Evolutionary conservation across 2,888 invertebrate species (phyloP).

Genomic region (Tiliacea citrago): DNA sequence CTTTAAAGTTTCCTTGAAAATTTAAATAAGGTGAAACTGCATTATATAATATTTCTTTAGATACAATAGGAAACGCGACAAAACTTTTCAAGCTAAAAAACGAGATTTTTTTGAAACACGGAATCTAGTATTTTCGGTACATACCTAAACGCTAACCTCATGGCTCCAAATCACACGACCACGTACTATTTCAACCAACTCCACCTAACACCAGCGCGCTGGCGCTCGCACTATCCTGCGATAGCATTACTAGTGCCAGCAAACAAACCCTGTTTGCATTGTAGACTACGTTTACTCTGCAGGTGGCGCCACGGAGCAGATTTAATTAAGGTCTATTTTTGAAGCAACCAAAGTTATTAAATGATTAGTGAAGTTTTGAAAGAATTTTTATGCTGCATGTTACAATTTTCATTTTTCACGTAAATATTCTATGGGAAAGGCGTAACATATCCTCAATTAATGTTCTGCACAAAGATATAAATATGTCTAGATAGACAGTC

Average conservation of each 20-base stretch:
- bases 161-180: conserved; percentile 26
- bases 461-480: not conserved
- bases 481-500: no score
- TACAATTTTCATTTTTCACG: not conserved
- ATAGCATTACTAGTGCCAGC: conserved; percentile 42
- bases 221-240: conserved; percentile 25
- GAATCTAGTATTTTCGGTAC: not conserved
- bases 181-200: conserved; percentile 33
- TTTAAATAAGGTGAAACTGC: not conserved
- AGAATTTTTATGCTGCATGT: not conserved
- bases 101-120: not conserved
- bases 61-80: not conserved
- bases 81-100: no score
- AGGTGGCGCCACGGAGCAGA: conserved; percentile 10
- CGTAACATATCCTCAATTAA: not conserved
- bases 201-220: conserved; percentile 7
- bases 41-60: not conserved
- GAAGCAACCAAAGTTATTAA: not conserved
- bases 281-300: conserved; percentile 31
- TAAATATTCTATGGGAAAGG: not conserved
- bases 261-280: conserved; percentile 49
- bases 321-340: not conserved
- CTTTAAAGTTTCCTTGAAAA: no score
- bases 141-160: conserved; percentile 6
- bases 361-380: not conserved